Base-by-base conservation (phyloP, 2,888 invertebrate species). In the Callimorpha dominula region DNA sequence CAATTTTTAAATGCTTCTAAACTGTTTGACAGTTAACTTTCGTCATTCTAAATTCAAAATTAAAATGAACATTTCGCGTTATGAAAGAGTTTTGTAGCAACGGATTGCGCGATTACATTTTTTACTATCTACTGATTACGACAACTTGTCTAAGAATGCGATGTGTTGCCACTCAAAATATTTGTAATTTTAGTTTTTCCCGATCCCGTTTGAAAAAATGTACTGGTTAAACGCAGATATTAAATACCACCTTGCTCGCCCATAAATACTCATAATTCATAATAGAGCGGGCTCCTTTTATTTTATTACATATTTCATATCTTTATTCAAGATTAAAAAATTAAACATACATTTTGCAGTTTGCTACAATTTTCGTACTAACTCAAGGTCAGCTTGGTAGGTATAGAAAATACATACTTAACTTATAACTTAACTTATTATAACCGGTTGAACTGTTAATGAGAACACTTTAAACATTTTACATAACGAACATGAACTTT, bases 111-210 rank as follows among this genome's bases (percentile, higher is more conserved):
- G 60, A 60, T 60, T 31, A 11, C 9, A 43, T 43, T 43, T 42
- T 43, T 64, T 64, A 43, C 43, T 64, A 64, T 43, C 42, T 17
- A 64, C 9, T 4, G 15, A 52, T 43, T 64, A n/a, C 63, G 63
- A 64, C 60, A 43, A 43, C n/a, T 64, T 43, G 42, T 64, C 17
- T 43, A 60, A 31, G 60, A 60, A 60, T 60, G 60, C 60, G 60
- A 60, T 60, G 31, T 60, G 60, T 60, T 60, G 60, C 14, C 12
- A 60, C 6, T 31, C 20, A 12, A 31, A 12, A 31, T 60, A 31
- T 60, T 14, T 31, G 1, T 57, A 31, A 31, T 14, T 60, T 60
- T 60, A 31, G 60, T 20, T 60, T 60, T 60, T 12, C 20, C 31
- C 9, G 20, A n/a, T 20, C 4, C 11, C 20, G 11, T 57, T 20